phyloP scores from a whole-genome alignment of 2,888 invertebrate genomes.

The Oscheius onirici region DNA sequence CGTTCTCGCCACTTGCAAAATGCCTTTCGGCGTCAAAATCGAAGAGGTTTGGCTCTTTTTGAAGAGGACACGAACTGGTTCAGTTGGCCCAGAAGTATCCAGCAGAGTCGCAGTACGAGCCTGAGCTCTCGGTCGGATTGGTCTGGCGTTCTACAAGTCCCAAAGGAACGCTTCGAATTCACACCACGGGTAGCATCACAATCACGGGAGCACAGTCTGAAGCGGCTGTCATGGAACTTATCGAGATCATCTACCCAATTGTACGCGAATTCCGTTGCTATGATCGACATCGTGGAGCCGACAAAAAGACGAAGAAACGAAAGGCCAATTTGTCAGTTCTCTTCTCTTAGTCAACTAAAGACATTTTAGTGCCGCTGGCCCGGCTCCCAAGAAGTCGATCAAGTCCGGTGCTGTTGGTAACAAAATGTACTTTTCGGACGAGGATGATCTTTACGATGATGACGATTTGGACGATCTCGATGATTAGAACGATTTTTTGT shows the following conservation, averaged over 20 bases:
- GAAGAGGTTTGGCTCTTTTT: conserved; percentile 78
- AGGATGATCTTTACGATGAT: conserved; percentile 44
- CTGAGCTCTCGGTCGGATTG: conserved; percentile 68
- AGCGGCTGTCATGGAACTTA: conserved; percentile 50
- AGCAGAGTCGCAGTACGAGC: conserved; percentile 65
- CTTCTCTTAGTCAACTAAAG: background rate
- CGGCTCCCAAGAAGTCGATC: background rate
- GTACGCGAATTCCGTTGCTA: conserved; percentile 59
- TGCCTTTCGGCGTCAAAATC: conserved; percentile 96
- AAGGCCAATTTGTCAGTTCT: conserved; percentile 4
- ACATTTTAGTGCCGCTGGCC: conserved; percentile 5
- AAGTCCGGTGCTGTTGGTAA: conserved; percentile 38
- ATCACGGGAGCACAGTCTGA: conserved; percentile 70
- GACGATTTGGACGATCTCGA: conserved; percentile 31
- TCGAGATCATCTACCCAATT: conserved; percentile 64
- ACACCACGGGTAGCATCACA: conserved; percentile 70
- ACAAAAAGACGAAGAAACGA: conserved; percentile 27
- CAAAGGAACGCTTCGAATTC: conserved; percentile 68
- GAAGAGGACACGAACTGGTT: background rate
- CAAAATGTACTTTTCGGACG: conserved; percentile 61
- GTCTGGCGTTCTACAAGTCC: conserved; percentile 65
- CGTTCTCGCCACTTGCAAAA: conserved; percentile 94
- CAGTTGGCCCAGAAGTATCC: conserved; percentile 61
- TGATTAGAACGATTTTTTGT: background rate
- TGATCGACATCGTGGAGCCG: conserved; percentile 16